Evolutionary conservation across 2,797 vertebrate genomes (phyloP).

Genomic region (Sternotherus odoratus): DNA sequence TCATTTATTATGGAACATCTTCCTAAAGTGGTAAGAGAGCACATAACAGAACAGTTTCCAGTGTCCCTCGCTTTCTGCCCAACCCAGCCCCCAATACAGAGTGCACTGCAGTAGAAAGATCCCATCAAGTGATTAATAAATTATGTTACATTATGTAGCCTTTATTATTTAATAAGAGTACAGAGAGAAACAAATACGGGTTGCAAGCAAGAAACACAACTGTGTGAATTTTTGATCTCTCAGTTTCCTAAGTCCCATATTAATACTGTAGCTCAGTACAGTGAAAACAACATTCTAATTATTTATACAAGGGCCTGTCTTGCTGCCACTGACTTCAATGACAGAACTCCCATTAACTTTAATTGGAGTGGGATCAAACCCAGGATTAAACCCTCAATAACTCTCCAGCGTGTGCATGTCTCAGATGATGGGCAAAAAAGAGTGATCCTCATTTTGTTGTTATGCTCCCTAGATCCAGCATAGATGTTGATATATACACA

Average conservation of each 20-base stretch:
- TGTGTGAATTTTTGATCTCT: neutral
- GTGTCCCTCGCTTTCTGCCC: neutral
- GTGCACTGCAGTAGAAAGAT: neutral
- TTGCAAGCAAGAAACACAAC: neutral
- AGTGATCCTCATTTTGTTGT: neutral
- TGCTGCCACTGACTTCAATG: neutral
- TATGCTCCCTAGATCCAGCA: neutral
- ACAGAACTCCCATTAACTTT: neutral
- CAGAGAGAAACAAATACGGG: neutral
- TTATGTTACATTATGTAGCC: neutral
- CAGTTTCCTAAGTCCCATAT: neutral
- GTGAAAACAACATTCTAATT: neutral
- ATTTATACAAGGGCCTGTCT: neutral
- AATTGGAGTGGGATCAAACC: neutral
- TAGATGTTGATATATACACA: neutral
- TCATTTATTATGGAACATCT: conserved; percentile 17
- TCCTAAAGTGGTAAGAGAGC: neutral
- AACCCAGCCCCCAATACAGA: neutral
- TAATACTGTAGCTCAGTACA: neutral
- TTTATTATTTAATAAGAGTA: neutral
- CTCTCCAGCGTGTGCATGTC: neutral
- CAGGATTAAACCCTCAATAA: neutral
- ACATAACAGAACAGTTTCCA: neutral
- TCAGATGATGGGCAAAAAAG: neutral
- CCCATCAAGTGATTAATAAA: neutral